Evolutionary conservation across 2,888 invertebrate genomes (phyloP).

Genomic region (Epsilonema sp.): DNA sequence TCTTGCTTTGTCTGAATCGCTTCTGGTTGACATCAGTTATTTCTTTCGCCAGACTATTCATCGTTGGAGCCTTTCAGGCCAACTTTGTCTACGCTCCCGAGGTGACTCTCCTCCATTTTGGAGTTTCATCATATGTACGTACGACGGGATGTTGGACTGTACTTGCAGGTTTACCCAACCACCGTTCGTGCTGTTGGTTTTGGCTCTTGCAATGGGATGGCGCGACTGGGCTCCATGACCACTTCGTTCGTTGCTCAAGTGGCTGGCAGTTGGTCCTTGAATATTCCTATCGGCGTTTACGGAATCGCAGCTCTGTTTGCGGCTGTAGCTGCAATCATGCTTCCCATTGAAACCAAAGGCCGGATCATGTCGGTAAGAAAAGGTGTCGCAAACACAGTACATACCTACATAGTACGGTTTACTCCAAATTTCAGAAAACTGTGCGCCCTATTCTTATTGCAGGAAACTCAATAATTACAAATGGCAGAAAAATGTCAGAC

Average conservation of each 20-base stretch:
- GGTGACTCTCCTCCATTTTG: too few species aligned
- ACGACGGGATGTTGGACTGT: too few species aligned
- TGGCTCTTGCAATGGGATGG: conserved; percentile 75
- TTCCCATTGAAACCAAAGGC: conserved; percentile 66
- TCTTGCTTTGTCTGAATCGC: conserved; percentile 44
- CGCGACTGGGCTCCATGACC: conserved; percentile 71
- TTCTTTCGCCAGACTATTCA: conserved; percentile 69
- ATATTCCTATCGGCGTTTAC: conserved; percentile 53
- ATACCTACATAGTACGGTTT: too few species aligned
- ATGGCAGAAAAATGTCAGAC: too few species aligned
- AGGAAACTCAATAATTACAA: too few species aligned
- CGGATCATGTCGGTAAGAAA: conserved; percentile 41
- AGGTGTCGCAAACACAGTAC: too few species aligned
- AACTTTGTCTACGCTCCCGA: conserved; percentile 89
- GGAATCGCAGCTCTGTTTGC: conserved; percentile 53
- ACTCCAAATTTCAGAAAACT: too few species aligned
- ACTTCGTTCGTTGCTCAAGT: conserved; percentile 86
- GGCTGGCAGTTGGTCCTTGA: conserved; percentile 40
- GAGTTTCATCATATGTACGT: too few species aligned
- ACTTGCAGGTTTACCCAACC: conserved; percentile 56
- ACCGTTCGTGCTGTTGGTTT: conserved; percentile 67
- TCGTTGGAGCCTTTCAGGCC: conserved; percentile 81
- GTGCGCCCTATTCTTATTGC: too few species aligned
- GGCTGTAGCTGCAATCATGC: conserved; percentile 50
- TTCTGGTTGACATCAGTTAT: conserved; percentile 49